Conservation (phyloP, 35 echinoderm and acorn worm genomes). For the Apostichopus japonicus region DNA sequence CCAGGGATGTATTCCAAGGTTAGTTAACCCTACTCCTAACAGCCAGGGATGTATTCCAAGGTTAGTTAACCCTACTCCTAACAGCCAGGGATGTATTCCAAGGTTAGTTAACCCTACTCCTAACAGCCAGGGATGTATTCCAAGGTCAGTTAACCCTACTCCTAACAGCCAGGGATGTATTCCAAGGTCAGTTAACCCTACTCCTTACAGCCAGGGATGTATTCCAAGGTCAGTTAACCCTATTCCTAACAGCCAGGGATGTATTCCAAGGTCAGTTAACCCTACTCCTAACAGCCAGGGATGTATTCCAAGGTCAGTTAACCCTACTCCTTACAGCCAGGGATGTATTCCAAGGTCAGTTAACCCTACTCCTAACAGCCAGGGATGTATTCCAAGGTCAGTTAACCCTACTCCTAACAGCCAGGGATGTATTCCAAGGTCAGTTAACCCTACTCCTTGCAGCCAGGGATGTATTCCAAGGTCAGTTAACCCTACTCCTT, state of each 20-base stretch:
- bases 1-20: conserved; percentile 25
- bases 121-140: conserved; percentile 41
- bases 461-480: conserved; percentile 36
- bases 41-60: conserved; percentile 36
- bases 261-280: too few relatives aligned
- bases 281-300: conserved; percentile 58
- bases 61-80: conserved; percentile 54
- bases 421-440: conserved; percentile 25
- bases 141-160: too few relatives aligned
- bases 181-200: too few relatives aligned
- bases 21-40: conserved; percentile 58
- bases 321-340: conserved; percentile 61
- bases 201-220: conserved; percentile 54
- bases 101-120: too few relatives aligned
- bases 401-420: conserved; percentile 60
- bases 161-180: conserved; percentile 39
- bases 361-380: conserved; percentile 59
- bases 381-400: conserved; percentile 19
- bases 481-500: conserved; percentile 54
- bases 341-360: neutral
- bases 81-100: conserved; percentile 44
- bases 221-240: too few relatives aligned
- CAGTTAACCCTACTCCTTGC: conserved; percentile 58
- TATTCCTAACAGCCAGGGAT: conserved; percentile 60
- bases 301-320: too few relatives aligned